Evolutionary conservation across 2,888 invertebrate genomes (phyloP), one percentile per base, ranked within the genome.

Genomic region (Hydrotaea diabolus): DNA sequence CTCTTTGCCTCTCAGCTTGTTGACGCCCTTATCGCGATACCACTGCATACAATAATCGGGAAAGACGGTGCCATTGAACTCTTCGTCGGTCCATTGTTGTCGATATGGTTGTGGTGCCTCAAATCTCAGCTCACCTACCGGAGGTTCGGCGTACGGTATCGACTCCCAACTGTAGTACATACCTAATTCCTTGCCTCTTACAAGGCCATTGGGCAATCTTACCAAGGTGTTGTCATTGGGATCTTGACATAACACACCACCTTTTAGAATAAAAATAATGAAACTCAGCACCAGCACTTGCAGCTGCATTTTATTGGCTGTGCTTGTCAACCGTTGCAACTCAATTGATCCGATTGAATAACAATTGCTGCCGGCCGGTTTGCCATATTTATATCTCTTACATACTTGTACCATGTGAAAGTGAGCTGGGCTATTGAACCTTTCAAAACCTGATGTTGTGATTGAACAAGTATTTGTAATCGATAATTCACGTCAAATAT

Each of bases 141-240:
- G 95, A 15, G 95, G 94, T 74, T 93, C 90, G 0, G 95, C 95
- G 87, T 95, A 96, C 0, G 95, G 95, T 66, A 96, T 92, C 0
- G 95, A 95, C 87, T 94, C 93, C 87, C 95, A 96, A 49, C 95
- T 94, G 9, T 94, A 94, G 86, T 93, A 94, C 0, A 90, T 88
- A 0, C 87, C 88, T 21, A 86, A 85, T 43, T 89, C 86, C 1
- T 87, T 88, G 2, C 92, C 92, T 3, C 87, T 87, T 21, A 92
- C 74, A 71, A 86, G 87, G 0, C 92, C 92, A 83, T 88, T 87
- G 0, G 88, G 80, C 17, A 90, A 75, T 23, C 89, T 77, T 9
- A 90, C 87, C 0, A 89, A 59, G 3, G 26, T 9, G 11, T 59
- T 15, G 15, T 26, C 9, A 11, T 13, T 39, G 3, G 2, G 31